Evolutionary conservation across 2,888 invertebrate species (phyloP).

Genomic region (Patella pellucida): DNA sequence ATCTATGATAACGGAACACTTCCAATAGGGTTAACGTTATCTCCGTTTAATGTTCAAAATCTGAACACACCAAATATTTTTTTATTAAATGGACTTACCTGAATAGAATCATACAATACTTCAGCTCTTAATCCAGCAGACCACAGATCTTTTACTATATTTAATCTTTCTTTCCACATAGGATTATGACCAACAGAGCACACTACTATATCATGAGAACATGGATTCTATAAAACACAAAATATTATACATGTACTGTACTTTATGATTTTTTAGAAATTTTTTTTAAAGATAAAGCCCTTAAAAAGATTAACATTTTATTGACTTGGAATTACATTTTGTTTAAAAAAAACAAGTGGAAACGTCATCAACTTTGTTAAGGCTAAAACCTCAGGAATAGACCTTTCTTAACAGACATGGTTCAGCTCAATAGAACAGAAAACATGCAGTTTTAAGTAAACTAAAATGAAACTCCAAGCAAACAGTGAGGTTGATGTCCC

Average conservation of each 20-base stretch:
- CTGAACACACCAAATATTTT: no score
- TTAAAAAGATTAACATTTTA: not conserved
- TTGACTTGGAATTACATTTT: not conserved
- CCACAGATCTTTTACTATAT: constrained; percentile 79
- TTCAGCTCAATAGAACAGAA: no score
- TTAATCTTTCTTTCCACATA: constrained; percentile 74
- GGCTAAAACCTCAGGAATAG: no score
- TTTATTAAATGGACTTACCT: constrained; percentile 55
- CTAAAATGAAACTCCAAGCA: no score
- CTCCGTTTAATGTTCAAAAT: no score
- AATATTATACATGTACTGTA: no score
- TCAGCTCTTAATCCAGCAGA: constrained; percentile 78
- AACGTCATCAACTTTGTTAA: not conserved
- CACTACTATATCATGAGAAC: constrained; percentile 77
- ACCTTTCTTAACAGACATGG: no score
- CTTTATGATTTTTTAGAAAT: not conserved
- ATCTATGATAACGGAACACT: no score
- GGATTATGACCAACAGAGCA: constrained; percentile 77
- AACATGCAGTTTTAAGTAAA: no score
- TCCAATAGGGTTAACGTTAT: no score
- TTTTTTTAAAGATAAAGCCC: not conserved
- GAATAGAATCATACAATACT: constrained; percentile 75
- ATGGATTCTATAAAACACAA: constrained; percentile 41
- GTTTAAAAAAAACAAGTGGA: no score
- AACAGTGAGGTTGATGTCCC: no score